Base-by-base conservation (phyloP, 2,113 vertebrate species). In the Stictonetta naevosa region DNA sequence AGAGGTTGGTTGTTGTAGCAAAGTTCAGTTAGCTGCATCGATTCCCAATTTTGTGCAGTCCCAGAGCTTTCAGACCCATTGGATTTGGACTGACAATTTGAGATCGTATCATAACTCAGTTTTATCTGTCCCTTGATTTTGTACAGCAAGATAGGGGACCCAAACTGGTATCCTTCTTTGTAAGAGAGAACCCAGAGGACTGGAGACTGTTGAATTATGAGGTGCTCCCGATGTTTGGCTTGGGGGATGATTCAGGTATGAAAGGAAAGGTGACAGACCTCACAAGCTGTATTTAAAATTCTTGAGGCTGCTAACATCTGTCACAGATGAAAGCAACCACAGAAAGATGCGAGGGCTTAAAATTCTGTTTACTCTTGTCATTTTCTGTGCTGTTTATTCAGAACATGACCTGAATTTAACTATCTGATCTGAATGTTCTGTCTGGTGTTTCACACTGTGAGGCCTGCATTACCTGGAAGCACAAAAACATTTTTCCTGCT, bases 31-130 rank as follows among this genome's bases (percentile, higher is more conserved):
- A 17, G 71, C 23, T 73, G 79, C 66, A 19, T 17, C 40, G 63
- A 64, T 72, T 13, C 28, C 17, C 50, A 74, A 20, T 31, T 22
- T 46, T 15, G 13, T 31, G 48, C 13, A 29, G 34, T 31, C 28
- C 36, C 21, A 36, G 25, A 38, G 69, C 34, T 89, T 84, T 64
- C 84, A 58, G 59, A 82, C 17, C 8, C 4, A 0, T 20, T 29
- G 56, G 26, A 36, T 73, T 17, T 1, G 2, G 21, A 58, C 29
- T 87, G 56, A 34, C 12, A 17, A 4, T 0, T 0, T 20, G 36
- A 67, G 33, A 34, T 63, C 20, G 36, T 36, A 67, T 52, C 50
- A 25, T 52, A 56, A 16, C n/a, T 77, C 0, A 0, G 10, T 42
- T 92, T 38, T 40, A 63, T 71, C 75, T 74, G 50, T 21, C 60